Base-by-base conservation (phyloP, 2,797 vertebrate species). In the Tolypeutes matacus region DNA sequence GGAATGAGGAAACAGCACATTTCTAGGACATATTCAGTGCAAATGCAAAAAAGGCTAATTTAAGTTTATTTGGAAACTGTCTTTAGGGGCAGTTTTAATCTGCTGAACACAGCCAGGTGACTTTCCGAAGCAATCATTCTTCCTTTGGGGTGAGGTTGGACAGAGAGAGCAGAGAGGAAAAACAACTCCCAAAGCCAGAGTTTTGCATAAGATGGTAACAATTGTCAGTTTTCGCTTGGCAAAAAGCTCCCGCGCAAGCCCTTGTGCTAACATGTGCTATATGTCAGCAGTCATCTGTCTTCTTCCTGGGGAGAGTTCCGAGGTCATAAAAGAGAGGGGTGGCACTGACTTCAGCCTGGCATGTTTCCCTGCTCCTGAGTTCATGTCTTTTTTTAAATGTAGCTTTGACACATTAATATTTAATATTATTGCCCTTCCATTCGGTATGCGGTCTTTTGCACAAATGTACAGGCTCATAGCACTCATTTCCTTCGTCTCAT, bases 341-440 rank as follows among this genome's bases (percentile, higher is more conserved):
- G 64, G 87, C 93, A 69, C 93, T 70, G 91, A 96, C 93, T 97
- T 97, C 94, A 94, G 95, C 90, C 95, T 96, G 97, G 96, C 97
- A 94, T 60, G 91, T 94, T 97, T 95, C 96, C 96, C 93, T 83
- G 60, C 80, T 96, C 89, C 96, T 94, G 88, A 94, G 94, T 97
- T 97, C 96, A 97, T 90, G 75, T 97, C 92, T 97, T 95, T 97
- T 97, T 94, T 97, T 97, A 97, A 97, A 96, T 97, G 89, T 96
- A 95, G 95, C 93, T 97, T 96, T 97, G 88, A 97, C 97, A 95
- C 62, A 84, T 94, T 94, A 92, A 93, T 97, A 87, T 67, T 90
- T 76, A 34, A 56, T 36, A 12, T 15, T n/a, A 51, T 62, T 73
- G 7, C 8, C 42, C 14, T 86, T 76, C 46, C 31, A 5, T 20